These are phyloP conservation scores for Elachura formosa DNA, from an alignment of 2,113 vertebrate species.

Conservation along the genomic window DNA sequence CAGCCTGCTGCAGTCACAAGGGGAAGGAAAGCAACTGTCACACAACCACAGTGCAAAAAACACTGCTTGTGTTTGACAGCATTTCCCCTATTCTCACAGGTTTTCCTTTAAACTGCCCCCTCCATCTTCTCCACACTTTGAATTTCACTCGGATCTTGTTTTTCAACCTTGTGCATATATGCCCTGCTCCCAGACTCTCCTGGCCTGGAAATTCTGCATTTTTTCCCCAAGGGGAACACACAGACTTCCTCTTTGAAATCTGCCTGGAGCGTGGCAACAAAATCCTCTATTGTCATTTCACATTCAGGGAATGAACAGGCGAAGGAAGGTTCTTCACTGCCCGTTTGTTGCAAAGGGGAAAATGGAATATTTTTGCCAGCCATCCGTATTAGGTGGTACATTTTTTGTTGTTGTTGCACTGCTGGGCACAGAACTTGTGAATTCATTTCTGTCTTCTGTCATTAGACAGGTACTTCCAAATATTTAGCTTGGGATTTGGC, in stretches of 20 bases:
- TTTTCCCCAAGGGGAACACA: neutral
- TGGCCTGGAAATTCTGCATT: neutral
- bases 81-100: neutral
- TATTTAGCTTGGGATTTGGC: neutral
- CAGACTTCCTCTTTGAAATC: neutral
- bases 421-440: neutral
- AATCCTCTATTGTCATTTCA: neutral
- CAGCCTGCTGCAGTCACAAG: neutral
- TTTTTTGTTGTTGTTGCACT: neutral
- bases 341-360: neutral
- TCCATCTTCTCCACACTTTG: neutral
- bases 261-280: neutral
- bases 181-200: neutral
- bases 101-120: neutral
- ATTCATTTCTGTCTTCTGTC: neutral
- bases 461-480: neutral
- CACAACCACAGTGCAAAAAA: neutral
- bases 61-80: neutral
- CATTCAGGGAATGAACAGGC: neutral
- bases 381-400: rapidly evolving
- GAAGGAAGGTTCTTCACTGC: neutral
- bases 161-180: neutral
- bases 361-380: constrained; percentile 18
- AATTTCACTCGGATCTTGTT: neutral
- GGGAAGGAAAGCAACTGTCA: neutral